Percentiles rank a stretch among this genome's conserved stretches.
phyloP scores from a whole-genome alignment of 1,140 invertebrate species.

The Drosophila mauritiana region DNA sequence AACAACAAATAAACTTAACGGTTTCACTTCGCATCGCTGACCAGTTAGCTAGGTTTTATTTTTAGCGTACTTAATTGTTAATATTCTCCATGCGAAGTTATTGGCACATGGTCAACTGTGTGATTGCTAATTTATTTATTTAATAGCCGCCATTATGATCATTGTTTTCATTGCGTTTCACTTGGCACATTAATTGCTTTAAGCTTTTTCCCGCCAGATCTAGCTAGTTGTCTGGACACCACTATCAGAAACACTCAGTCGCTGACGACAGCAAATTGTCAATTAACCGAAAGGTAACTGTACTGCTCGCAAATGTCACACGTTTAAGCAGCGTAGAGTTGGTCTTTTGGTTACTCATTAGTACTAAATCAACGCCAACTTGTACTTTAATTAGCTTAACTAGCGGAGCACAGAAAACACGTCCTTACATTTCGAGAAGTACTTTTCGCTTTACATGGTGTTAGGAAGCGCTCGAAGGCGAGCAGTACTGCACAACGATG shows the following conservation, averaged over 20 bases:
- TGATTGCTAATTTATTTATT: constrained; percentile 20
- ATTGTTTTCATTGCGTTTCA: constrained; percentile 28
- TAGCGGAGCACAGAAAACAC: constrained; percentile 18
- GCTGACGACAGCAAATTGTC: constrained; percentile 62
- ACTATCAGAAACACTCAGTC: constrained; percentile 38
- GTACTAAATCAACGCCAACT: constrained; percentile 1
- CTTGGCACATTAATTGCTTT: constrained; percentile 17
- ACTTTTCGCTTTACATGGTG: constrained; percentile 32
- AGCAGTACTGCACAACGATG: constrained; percentile 3
- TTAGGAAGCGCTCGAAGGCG: constrained; percentile 3
- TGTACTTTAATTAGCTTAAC: constrained; percentile 31
- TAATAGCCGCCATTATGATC: constrained; percentile 7
- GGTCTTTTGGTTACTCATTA: constrained; percentile 3
- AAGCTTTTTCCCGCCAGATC: constrained; percentile 5
- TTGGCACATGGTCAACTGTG: constrained; percentile 20
- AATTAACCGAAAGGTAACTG: constrained; percentile 6
- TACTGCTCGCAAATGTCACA: not conserved
- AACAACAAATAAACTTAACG: not conserved
- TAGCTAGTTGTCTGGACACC: constrained; percentile 41
- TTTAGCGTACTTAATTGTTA: not conserved
- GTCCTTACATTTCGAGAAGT: constrained; percentile 51
- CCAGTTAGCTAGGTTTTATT: constrained; percentile 1
- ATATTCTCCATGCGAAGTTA: not conserved
- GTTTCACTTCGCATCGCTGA: constrained; percentile 2
- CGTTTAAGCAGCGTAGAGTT: too few species aligned